A percentile compares a stretch with the other conserved stretches of the same genome.
Evolutionary conservation across 35 echinoderm and acorn worm species (phyloP).

Genomic region (Chiridota heheva): DNA sequence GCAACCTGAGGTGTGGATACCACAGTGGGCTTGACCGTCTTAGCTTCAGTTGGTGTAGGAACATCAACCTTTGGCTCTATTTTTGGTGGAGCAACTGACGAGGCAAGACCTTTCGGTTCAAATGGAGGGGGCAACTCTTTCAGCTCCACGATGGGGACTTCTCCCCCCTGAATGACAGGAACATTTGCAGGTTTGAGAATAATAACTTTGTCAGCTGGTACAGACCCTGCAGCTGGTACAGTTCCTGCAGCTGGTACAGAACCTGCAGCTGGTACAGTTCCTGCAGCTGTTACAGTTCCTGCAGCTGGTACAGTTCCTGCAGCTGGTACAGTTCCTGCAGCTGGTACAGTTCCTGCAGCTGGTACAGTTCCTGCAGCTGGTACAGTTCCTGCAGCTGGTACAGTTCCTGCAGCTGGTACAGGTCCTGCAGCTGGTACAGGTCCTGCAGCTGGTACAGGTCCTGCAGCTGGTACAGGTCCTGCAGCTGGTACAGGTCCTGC

Average conservation of each 20-base stretch:
- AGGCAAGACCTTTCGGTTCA: no score
- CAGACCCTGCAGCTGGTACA: background rate
- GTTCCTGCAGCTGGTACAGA: background rate
- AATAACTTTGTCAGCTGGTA: background rate
- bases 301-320: background rate
- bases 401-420: background rate
- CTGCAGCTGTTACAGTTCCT: conserved; percentile 6
- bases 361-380: background rate
- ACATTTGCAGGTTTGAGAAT: no score
- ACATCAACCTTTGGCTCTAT: no score
- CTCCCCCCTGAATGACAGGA: background rate
- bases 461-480: background rate
- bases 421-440: background rate
- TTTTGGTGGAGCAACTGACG: no score
- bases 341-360: background rate
- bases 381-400: background rate
- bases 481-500: background rate
- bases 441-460: background rate
- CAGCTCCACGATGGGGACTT: background rate
- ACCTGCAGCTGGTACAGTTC: background rate
- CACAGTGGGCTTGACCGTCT: no score
- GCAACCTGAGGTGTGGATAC: no score
- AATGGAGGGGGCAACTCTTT: no score
- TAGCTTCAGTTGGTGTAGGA: no score
- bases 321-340: no score